Base-by-base conservation (phyloP, 2,888 invertebrate species). In the Mythimna vitellina region DNA sequence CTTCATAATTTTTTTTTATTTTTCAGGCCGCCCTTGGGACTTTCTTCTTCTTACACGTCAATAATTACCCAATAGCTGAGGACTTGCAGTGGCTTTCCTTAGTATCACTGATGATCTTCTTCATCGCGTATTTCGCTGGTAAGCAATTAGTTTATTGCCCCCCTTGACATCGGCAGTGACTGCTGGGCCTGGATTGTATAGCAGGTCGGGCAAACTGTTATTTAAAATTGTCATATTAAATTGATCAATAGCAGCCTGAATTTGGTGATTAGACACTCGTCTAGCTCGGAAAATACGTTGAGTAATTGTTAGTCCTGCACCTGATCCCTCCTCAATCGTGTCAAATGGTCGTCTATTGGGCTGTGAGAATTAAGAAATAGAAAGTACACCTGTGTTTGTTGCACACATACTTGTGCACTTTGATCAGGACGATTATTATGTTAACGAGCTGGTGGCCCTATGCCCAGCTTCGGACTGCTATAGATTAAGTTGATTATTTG, bases 51-150 rank as follows among this genome's bases (percentile, higher is more conserved):
- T 64, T 91, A 32, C 82, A 86, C 49, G 32, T 80, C 5, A 66
- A 82, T 10, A 76, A 75, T 0, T 60, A 85, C 35, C 32, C 82
- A 3, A 64, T 82, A 8, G 84, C 86, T 0, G 78, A 77, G 0
- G 76, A 57, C 5, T 65, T 91, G 12, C 80, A 85, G 67, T 92
- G 92, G 92, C 69, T 93, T 6, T 92, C 93, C 1, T 79, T 93
- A 0, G 80, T 84, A 0, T 74, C 87, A 1, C 73, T 93, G 2
- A 84, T 91, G 0, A 4, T 87, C 5, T 92, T 87, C 79, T 91
- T 90, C 73, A 63, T 91, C 9, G 86, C 87, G 17, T 92, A 89
- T 68, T 89, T 89, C 61, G 62, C 87, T 51, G 92, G 92, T 92
- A 80, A 87, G 90, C 80, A 17, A 17, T 49, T 49, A 25, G 8